Evolutionary conservation across 92 coral and sea anemone species (phyloP), one percentile per base, ranked within the genome.

Genomic region (Parazoanthus darwini): DNA sequence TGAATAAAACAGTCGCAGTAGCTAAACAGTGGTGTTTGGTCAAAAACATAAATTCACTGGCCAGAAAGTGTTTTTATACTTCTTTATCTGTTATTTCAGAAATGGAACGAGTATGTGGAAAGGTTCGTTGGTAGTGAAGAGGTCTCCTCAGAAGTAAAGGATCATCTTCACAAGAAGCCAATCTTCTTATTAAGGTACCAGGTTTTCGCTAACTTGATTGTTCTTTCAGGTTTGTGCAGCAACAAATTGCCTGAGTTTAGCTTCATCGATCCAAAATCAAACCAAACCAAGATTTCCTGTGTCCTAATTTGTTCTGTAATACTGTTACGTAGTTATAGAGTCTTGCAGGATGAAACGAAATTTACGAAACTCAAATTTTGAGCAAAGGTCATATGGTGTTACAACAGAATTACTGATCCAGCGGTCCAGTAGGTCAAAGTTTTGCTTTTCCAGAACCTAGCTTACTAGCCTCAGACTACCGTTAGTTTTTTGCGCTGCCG

Each of bases 71-170:
- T 51, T 51, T 36, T 35, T 25, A 70, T 10, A 29, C 26, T 42
- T 78, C 59, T 54, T 36, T 81, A 37, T 65, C 51, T 78, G 38
- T 74, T 74, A 67, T 56, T 86, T 23, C 77, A 96, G 97, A 97
- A 95, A 81, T 97, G 99, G 99, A 97, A 97, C 92, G 99, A 97
- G 59, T 97, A 97, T 39, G 99, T 97, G 22, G 96, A 95, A 86
- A 97, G 94, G 90, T 97, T 89, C 86, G 99, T 95, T 4, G 94
- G 96, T 42, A 95, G 96, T 48, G 97, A 94, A 85, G 99, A 97
- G 46, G 98, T 97, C 36, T 94, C 99, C 20, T 59, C 92, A 0
- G 99, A 97, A 90, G 99, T 97, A 54, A 97, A 95, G 85, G 99
- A 97, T 86, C 98, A 94, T 54, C 89, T 97, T 42, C 98, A 97